Base-by-base conservation (phyloP, 2,113 vertebrate genomes). In the Melozone crissalis region DNA sequence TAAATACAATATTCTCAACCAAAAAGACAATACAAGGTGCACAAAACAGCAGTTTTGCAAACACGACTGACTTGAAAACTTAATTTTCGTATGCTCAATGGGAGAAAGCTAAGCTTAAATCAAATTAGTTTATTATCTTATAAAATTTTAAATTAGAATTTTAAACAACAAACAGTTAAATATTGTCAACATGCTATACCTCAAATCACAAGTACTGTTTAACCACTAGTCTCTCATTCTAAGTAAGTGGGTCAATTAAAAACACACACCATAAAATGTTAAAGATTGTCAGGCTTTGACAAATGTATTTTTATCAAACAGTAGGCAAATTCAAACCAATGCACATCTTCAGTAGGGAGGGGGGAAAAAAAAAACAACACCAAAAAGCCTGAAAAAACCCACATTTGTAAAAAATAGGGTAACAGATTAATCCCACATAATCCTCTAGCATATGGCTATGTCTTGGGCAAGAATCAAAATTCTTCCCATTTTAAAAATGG, bases 141-240 rank as follows among this genome's bases (percentile, higher is more conserved):
- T 92, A 98, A 96, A 97, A 96, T 89, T 92, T 97, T 97, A 98
- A 95, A 97, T 97, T 96, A 97, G 94, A 96, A 94, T 95, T 98
- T 97, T 97, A 97, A 97, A 97, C 97, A 97, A 93, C 94, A 52
- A 97, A 98, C 96, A 96, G 90, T 97, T 98, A 98, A 97, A 97
- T 97, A 98, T 95, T 91, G 94, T 98, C 97, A 97, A 98, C 97
- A 98, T 98, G 98, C 98, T 98, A 82, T 93, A 97, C 97, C 97
- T 98, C 97, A 97, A 97, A 97, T 97, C 97, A 98, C 98, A 97
- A 97, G 95, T 97, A 98, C 96, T 97, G 96, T 97, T 97, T 97
- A 97, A 98, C 96, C 97, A 96, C 96, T 97, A 98, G 82, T 93
- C 97, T 94, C 74, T 96, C 90, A 66, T 94, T 96, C 97, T 97